Evolutionary conservation across 2,797 vertebrate species (phyloP).

Genomic region (Coreius guichenoti): DNA sequence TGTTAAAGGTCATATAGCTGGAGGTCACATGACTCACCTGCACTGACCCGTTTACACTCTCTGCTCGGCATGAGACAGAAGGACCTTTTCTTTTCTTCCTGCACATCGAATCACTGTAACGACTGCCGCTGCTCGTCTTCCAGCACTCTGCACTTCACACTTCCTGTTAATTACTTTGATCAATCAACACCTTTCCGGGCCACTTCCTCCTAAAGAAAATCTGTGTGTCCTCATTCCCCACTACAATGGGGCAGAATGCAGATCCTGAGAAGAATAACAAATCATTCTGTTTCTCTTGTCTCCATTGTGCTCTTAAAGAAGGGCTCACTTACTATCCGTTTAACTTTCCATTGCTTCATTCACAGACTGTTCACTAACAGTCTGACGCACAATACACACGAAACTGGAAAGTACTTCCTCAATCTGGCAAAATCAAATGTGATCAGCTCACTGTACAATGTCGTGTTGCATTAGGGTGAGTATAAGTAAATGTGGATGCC

Average conservation of each 20-base stretch:
- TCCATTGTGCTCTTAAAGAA: not conserved
- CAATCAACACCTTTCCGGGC: constrained; percentile 38
- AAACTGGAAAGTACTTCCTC: not conserved
- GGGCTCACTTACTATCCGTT: not conserved
- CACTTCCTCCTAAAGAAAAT: constrained; percentile 30
- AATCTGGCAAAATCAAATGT: not conserved
- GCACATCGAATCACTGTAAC: not conserved
- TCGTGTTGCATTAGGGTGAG: not conserved
- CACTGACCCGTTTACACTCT: not conserved
- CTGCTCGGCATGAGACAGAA: not conserved
- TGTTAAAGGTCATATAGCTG: constrained; percentile 4
- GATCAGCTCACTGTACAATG: not conserved
- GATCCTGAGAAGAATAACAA: not conserved
- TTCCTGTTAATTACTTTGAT: constrained; percentile 33
- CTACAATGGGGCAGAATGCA: not conserved
- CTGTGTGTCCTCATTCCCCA: not conserved
- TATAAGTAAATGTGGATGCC: not conserved
- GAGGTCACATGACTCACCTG: constrained; percentile 17
- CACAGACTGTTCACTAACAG: not conserved
- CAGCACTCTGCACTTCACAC: constrained; percentile 21
- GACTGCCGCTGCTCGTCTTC: not conserved
- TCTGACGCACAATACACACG: not conserved
- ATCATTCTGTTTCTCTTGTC: not conserved
- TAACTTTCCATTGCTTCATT: not conserved
- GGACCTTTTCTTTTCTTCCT: not conserved